phyloP scores from a whole-genome alignment of 2,113 vertebrate genomes.

The Pachycephala philippinensis region DNA sequence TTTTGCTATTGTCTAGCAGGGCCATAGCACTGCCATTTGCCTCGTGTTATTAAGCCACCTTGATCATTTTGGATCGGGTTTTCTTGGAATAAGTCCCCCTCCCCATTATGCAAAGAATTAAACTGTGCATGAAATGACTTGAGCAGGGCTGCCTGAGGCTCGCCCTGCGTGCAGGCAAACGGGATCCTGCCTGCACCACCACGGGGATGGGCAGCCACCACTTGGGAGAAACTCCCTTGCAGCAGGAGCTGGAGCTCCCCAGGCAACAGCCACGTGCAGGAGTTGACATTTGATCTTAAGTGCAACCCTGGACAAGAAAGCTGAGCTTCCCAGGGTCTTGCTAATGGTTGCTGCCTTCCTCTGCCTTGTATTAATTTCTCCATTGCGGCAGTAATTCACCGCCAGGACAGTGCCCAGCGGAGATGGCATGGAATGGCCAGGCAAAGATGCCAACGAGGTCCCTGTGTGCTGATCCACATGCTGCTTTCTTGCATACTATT shows the following conservation, averaged over 20 bases:
- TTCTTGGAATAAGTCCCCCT: conserved; percentile 23
- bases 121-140: conserved; percentile 16
- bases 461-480: neutral
- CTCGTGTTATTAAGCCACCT: conserved; percentile 50
- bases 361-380: neutral
- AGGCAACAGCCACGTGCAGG: neutral
- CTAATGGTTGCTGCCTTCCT: neutral
- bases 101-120: neutral
- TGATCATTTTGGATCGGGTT: conserved; percentile 42
- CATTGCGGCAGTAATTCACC: neutral
- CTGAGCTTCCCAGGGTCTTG: neutral
- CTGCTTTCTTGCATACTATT: neutral
- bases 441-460: accelerated
- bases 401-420: neutral
- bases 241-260: neutral
- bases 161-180: neutral
- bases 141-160: neutral
- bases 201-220: neutral
- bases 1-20: conserved; percentile 72
- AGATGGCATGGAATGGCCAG: neutral
- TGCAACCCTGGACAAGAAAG: neutral
- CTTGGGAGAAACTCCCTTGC: neutral
- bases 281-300: neutral
- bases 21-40: conserved; percentile 32
- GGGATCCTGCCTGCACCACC: neutral